Percentiles rank a stretch among this genome's conserved stretches.
phyloP scores from a whole-genome alignment of 92 coral and sea anemone species.

The Heliopora coerulea region DNA sequence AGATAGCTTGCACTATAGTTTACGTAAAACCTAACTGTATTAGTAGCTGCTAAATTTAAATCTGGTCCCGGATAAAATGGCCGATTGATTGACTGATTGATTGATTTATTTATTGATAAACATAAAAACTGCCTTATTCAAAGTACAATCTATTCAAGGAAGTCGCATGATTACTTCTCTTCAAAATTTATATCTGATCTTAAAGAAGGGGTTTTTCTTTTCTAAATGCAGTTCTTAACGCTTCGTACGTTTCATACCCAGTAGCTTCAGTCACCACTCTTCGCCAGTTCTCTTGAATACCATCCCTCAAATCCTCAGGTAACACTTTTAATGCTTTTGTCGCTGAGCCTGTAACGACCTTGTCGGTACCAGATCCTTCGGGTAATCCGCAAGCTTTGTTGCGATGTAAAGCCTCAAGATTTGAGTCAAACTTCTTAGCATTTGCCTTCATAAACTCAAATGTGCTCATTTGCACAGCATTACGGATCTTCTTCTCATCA shows the following conservation, averaged over 20 bases:
- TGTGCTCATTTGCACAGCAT: constrained; percentile 11
- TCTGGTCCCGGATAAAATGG: too few relatives aligned
- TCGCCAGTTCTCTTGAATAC: constrained; percentile 5
- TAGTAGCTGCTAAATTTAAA: too few relatives aligned
- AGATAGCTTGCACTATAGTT: too few relatives aligned
- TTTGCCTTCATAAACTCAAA: constrained; percentile 22
- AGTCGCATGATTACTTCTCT: too few relatives aligned
- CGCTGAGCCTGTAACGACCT: constrained; percentile 10
- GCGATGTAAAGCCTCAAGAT: not conserved
- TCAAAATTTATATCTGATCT: too few relatives aligned
- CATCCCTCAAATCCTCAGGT: not conserved
- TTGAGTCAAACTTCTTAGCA: not conserved
- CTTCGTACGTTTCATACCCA: constrained; percentile 19
- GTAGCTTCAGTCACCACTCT: constrained; percentile 1
- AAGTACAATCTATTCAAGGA: too few relatives aligned
- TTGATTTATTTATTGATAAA: too few relatives aligned
- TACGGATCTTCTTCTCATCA: constrained; percentile 9
- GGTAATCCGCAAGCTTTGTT: constrained; percentile 13
- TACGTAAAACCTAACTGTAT: too few relatives aligned
- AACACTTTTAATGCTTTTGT: constrained; percentile 1
- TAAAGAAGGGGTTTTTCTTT: not conserved
- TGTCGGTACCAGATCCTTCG: not conserved
- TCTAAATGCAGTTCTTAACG: constrained; percentile 7
- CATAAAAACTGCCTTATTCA: too few relatives aligned
- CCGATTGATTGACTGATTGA: too few relatives aligned